Base-by-base conservation (phyloP, 1,140 invertebrate species). In the Hypsibius dujardini region DNA sequence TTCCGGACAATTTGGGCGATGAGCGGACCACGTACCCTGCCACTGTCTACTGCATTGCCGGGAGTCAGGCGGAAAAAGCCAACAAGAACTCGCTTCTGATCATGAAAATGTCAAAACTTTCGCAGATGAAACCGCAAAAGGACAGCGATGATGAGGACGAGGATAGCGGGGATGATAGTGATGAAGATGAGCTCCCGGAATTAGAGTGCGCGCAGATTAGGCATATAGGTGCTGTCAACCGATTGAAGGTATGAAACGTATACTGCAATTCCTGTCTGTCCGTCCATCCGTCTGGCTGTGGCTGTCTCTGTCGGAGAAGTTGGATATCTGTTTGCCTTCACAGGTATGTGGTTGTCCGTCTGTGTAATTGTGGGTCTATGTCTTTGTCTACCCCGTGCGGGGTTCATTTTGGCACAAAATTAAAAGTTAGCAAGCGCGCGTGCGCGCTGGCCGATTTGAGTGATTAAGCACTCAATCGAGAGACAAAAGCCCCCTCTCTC, bases 181-280 rank as follows among this genome's bases (percentile, higher is more conserved):
- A 85, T 71, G 84, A 85, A 59, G 81, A 84, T 59, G 86, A 87
- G 74, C 83, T 84, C 75, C 91, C 93, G 67, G 81, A 87, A 77
- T 86, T 97, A 83, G 84, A 85, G 74, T 87, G 86, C 75, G 86
- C 87, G n/a, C 80, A 87, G 3, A 87, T 96, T 47, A 89, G 87
- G 79, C 94, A 98, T 81, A 84, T 87, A 75, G 93, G 95, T 0
- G 88, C 88, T 80, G 87, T 98, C 2, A 98, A 98, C 81, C 85
- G 95, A 78, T 86, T 97, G 72, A 85, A 92, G 79, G 88, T 89
- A 81, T n/a, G n/a, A n/a, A n/a, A n/a, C n/a, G n/a, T n/a, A n/a
- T n/a, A n/a, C n/a, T n/a, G n/a, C n/a, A n/a, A n/a, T n/a, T n/a
- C n/a, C n/a, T n/a, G n/a, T n/a, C n/a, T n/a, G n/a, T n/a, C n/a